phyloP scores from a whole-genome alignment of 2,797 vertebrate species.

The Enteromius treurensis region DNA sequence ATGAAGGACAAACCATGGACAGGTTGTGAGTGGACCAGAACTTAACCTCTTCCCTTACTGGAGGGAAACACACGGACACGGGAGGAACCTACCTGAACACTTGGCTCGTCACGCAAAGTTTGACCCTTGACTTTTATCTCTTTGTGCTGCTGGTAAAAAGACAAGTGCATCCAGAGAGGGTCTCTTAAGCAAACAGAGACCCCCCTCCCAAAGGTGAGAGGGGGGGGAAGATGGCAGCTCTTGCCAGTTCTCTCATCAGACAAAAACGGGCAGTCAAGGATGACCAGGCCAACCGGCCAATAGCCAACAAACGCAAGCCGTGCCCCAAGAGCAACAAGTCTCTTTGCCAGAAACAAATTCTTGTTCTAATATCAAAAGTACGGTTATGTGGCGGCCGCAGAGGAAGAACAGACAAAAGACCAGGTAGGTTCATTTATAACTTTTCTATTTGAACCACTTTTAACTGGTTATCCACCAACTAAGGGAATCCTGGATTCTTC shows the following conservation, averaged over 20 bases:
- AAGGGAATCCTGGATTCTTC: background rate
- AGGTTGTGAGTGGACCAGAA: constrained; percentile 50
- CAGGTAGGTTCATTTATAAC: constrained; percentile 77
- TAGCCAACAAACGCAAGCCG: constrained; percentile 85
- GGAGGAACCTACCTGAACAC: constrained; percentile 39
- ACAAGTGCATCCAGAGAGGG: constrained; percentile 60
- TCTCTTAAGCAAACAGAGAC: constrained; percentile 65
- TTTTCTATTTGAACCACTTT: constrained; percentile 14
- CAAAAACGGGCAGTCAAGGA: constrained; percentile 92
- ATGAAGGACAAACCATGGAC: constrained; percentile 51
- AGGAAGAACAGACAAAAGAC: constrained; percentile 80
- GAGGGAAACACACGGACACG: constrained; percentile 28
- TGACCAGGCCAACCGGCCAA: constrained; percentile 83
- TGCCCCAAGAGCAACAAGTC: constrained; percentile 92
- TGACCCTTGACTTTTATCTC: constrained; percentile 59
- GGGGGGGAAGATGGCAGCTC: constrained; percentile 89
- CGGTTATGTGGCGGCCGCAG: constrained; percentile 85
- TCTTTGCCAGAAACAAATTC: constrained; percentile 91
- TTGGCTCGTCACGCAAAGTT: constrained; percentile 23
- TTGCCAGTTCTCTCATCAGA: constrained; percentile 92
- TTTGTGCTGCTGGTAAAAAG: constrained; percentile 62
- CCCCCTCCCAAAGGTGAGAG: constrained; percentile 83
- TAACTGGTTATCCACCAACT: background rate
- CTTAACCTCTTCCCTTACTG: constrained; percentile 52
- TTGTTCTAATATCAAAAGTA: constrained; percentile 89